Base-by-base conservation (phyloP, 2,113 vertebrate genomes). In the Sander lucioperca region DNA sequence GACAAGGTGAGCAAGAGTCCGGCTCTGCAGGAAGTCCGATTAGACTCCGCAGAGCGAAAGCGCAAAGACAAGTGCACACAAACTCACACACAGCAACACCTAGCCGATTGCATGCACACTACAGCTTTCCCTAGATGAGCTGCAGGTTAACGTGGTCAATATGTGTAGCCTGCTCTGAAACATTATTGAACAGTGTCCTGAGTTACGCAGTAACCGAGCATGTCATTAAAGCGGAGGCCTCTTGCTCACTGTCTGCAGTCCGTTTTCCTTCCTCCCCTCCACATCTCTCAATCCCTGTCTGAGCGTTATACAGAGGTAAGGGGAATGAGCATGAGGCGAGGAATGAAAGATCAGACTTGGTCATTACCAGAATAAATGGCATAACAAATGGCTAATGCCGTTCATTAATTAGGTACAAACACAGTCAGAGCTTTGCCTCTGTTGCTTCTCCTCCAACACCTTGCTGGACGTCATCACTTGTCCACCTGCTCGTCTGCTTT, bases 341-440 rank as follows among this genome's bases (percentile, higher is more conserved):
- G 80, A 86, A 86, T 88, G 80, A 91, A 89, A 79, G 86, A 81
- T 47, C 77, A 36, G 57, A 76, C 73, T 79, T 79, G 79, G 90
- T 88, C 90, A 82, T 92, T 93, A 91, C 76, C 78, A 62, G 77
- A 89, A 92, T 91, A 90, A 95, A 93, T 89, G 80, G 88, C 87
- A 90, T 92, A 82, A 91, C 93, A 90, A 94, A 91, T 90, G 84
- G 83, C 76, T 84, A 83, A 89, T 86, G 89, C 75, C 58, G 65
- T 86, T 93, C 88, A 93, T 94, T 93, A 94, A 91, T 93, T 90
- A 89, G 67, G 85, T 62, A 83, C 88, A 88, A 85, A 92, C 86
- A 86, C 78, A 74, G 85, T 81, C 69, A 45, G 78, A 62, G 77
- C 74, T 82, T 43, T 3, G 50, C 54, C 33, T 79, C 62, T 65